Base-by-base conservation (phyloP, 2,113 vertebrate genomes). In the Ophthalmolycus amberensis region DNA sequence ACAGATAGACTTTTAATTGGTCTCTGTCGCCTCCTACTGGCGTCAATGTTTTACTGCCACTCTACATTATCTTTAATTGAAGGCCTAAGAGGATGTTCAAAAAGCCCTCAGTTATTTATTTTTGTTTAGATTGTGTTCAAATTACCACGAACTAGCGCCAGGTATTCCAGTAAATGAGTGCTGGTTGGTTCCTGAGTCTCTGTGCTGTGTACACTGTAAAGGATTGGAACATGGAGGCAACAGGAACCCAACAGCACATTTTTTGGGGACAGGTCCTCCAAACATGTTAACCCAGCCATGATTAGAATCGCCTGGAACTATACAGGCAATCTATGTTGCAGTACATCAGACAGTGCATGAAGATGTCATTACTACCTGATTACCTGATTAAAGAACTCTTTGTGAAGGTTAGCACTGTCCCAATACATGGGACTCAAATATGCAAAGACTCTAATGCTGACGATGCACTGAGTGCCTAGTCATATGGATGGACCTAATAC, bases 1-100 rank as follows among this genome's bases (percentile, higher is more conserved):
- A 34, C 0, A 38, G 20, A 11, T 29, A 7, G 9, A 34, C 0
- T 9, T n/a, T 32, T 14, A 38, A 40, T 7, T 32, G 74, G 1
- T 15, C 18, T 79, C 3, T 89, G 70, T 48, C 52, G 64, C 90
- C 88, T 3, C 76, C 80, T 84, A 22, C 37, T 80, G 88, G 72
- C 32, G 1, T 15, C 4, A 66, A 5, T 52, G 12, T 1, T 9
- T 48, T n/a, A 79, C 50, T 85, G 22, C 37, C 4, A n/a, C 40
- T 18, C 60, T 22, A 10, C 20, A 54, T 54, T 16, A 18, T 48
- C 15, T 48, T 18, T 10, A 42, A 16, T 16, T 15, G 46, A 18
- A 48, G 46, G 46, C 9, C 52, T 25, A 25, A n/a, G 5, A 25
- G 10, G n/a, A 25, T 25, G 52, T n/a, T 56, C n/a, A 25, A 22